Percentiles rank a stretch among this genome's conserved stretches.
phyloP scores from a whole-genome alignment of 2,113 vertebrate species.

The Recurvirostra avosetta region DNA sequence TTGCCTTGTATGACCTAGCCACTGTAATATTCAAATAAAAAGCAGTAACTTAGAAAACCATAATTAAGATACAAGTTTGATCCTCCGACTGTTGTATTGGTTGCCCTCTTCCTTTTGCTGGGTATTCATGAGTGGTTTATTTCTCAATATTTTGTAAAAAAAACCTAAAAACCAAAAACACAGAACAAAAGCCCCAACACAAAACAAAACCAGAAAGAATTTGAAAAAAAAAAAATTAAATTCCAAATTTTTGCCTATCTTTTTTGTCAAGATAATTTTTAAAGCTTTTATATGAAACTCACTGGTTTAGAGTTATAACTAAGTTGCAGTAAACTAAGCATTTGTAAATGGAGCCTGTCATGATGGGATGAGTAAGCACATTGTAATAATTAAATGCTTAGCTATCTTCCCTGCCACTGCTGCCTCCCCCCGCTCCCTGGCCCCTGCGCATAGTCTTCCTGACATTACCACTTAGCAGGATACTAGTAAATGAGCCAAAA shows the following conservation, averaged over 20 bases:
- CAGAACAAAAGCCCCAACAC: neutral
- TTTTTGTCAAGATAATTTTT: neutral
- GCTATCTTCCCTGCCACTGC: neutral
- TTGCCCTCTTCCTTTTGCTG: neutral
- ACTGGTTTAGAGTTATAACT: neutral
- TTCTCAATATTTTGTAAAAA: neutral
- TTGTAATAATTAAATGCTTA: neutral
- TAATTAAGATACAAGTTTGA: neutral
- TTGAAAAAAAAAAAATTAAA: neutral
- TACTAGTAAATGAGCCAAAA: neutral
- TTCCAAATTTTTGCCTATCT: neutral
- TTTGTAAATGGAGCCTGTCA: neutral
- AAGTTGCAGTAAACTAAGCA: neutral
- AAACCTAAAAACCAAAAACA: neutral
- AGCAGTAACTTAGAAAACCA: neutral
- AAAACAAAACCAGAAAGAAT: neutral
- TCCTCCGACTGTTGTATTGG: neutral
- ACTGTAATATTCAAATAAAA: neutral
- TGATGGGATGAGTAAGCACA: neutral
- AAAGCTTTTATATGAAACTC: neutral
- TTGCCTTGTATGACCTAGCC: neutral
- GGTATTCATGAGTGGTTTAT: neutral
- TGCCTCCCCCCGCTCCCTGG: accelerated
- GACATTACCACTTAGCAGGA: neutral
- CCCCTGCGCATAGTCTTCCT: accelerated